These are phyloP conservation scores for Cirrhinus molitorella DNA, from an alignment of 2,797 vertebrate species.

Conservation along the genomic window DNA sequence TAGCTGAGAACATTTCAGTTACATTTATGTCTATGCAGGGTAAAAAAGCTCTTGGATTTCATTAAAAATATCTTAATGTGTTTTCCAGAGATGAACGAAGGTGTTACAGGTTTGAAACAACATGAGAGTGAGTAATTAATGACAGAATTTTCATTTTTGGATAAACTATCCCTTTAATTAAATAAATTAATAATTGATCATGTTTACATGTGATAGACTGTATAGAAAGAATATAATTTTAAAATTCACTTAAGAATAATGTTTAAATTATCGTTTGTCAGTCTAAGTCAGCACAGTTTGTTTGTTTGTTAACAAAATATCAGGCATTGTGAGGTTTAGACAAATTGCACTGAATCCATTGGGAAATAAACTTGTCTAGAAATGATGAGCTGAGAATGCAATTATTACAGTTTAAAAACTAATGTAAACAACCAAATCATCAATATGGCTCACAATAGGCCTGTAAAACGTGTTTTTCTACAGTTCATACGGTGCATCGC, in stretches of 20 bases:
- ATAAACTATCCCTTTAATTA: not conserved
- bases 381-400: not conserved
- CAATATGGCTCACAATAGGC: slow-evolving; percentile 22
- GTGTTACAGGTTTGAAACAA: too few relatives aligned
- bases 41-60: too few relatives aligned
- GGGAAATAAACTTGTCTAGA: slow-evolving; percentile 36
- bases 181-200: not conserved
- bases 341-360: slow-evolving; percentile 5
- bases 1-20: too few relatives aligned
- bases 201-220: not conserved
- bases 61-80: too few relatives aligned
- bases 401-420: slow-evolving; percentile 5
- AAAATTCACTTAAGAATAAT: not conserved
- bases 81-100: too few relatives aligned
- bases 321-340: not conserved
- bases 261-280: not conserved
- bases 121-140: too few relatives aligned
- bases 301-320: not conserved
- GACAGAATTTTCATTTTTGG: too few relatives aligned
- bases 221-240: not conserved
- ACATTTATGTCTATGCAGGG: too few relatives aligned
- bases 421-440: slow-evolving; percentile 23
- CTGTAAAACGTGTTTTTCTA: not conserved
- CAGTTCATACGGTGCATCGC: not conserved
- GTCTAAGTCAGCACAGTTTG: not conserved